Evolutionary conservation across 2,888 invertebrate genomes (phyloP), one percentile per base, ranked within the genome.

Genomic region (Eumacrocentrus americanus): DNA sequence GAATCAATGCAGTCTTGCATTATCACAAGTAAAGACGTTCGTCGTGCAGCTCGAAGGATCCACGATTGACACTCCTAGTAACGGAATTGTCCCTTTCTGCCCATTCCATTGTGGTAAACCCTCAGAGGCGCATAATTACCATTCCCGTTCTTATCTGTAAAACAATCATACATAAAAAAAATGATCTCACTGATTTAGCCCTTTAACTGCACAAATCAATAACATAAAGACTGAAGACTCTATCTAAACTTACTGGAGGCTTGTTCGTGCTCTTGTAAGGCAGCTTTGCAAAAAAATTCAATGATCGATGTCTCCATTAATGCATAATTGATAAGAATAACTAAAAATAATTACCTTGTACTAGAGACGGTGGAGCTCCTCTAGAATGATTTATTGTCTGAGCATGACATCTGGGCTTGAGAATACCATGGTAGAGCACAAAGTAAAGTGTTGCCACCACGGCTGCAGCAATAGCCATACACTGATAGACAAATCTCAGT

Each of bases 31-130:
- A n/a, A n/a, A n/a, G n/a, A n/a, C n/a, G n/a, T n/a, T n/a, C 35
- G 20, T 29, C 34, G 48, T 16, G 48, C 16, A n/a, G 40, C 48
- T 47, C 23, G 16, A 54, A 40, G 51, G 11, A 29, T 14, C 50
- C 37, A 22, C 18, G 40, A 34, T 47, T 42, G 11, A 38, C 37
- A 50, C 42, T 40, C 63, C 85, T 85, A 92, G 81, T 91, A 92
- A 79, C 91, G 88, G 83, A 91, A 92, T 77, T 91, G 91, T 62
- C 91, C 91, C 81, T 91, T 91, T 75, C 88, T 87, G 64, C 90
- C 91, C 72, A 90, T 85, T 72, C 90, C 90, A 74, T 92, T 91
- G 81, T 92, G 91, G 75, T 92, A 92, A 9, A 92, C 91, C 70
- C 91, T 83, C 76, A 92, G 84, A 1, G 91, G 91, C 12, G 91